Evolutionary conservation across 2,113 vertebrate genomes (phyloP), one percentile per base, ranked within the genome.

Genomic region (Pycnonotus jocosus): DNA sequence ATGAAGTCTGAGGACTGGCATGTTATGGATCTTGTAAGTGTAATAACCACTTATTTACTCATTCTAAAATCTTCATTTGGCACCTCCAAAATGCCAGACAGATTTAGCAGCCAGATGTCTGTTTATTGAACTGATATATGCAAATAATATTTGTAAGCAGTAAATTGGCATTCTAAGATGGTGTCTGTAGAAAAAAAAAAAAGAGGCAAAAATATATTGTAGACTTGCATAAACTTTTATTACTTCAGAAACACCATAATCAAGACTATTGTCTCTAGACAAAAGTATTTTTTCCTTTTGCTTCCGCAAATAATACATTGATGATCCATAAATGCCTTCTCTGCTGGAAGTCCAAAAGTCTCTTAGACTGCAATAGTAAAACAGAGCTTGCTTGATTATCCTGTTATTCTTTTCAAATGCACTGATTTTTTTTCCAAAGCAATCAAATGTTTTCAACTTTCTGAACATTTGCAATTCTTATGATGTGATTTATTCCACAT

Each of bases 391-490:
- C 66, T 88, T 95, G 87, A 96, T 93, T 86, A 92, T 80, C 47
- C 31, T 64, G 71, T 66, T 86, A 69, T 73, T 90, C 58, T 91
- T 95, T 91, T 66, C 50, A 92, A 90, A 92, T 23, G 69, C 6
- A 54, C 9, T 31, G 50, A 15, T 15, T 79, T 44, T 45, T 45
- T 70, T 18, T 1, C 22, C 23, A 62, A 86, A 90, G 81, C 85
- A 95, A 91, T 97, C 68, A 94, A 58, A 83, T 70, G 17, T 94
- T 92, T 95, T 96, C 62, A 90, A 51, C 42, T 83, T 95, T 53
- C 27, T 70, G 27, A 90, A 92, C 30, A 80, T 73, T 71, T 92
- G 18, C 16, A 68, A 62, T 73, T 53, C 50, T 69, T 54, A 83
- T 77, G 70, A 38, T 85, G 16, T 70, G 10, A 4, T 57, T 92